Percentiles rank a stretch among this genome's conserved stretches.
Evolutionary conservation across 2,113 vertebrate genomes (phyloP).

Genomic region (Urocitellus parryii): DNA sequence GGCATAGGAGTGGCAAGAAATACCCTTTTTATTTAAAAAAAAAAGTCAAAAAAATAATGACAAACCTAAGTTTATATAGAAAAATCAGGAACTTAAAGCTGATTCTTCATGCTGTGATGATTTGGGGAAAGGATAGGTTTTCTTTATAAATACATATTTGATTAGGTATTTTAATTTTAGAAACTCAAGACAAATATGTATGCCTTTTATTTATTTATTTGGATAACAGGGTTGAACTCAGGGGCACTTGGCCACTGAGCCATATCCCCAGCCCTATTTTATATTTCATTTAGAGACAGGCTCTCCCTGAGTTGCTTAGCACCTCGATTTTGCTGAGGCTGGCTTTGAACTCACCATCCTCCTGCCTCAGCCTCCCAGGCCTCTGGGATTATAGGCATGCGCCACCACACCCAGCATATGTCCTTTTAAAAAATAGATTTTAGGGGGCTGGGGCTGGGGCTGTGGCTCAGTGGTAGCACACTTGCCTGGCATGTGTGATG

Average conservation of each 20-base stretch:
- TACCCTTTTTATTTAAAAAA: neutral
- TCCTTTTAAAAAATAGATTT: neutral
- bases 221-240: too few species aligned
- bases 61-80: neutral
- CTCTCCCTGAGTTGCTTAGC: too few species aligned
- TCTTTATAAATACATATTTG: constrained; percentile 20
- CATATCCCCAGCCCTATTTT: too few species aligned
- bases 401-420: neutral
- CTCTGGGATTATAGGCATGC: too few species aligned
- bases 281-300: too few species aligned
- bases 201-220: neutral
- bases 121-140: neutral
- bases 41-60: neutral
- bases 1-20: neutral
- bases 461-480: too few species aligned
- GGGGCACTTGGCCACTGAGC: too few species aligned
- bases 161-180: neutral
- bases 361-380: too few species aligned
- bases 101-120: neutral
- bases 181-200: constrained; percentile 5
- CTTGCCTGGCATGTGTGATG: too few species aligned
- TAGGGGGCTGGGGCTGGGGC: too few species aligned
- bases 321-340: too few species aligned
- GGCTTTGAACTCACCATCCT: too few species aligned
- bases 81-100: neutral